Percentiles rank a stretch among this genome's conserved stretches.
Conservation (phyloP, 1,140 invertebrate species). For the Homarus americanus region DNA sequence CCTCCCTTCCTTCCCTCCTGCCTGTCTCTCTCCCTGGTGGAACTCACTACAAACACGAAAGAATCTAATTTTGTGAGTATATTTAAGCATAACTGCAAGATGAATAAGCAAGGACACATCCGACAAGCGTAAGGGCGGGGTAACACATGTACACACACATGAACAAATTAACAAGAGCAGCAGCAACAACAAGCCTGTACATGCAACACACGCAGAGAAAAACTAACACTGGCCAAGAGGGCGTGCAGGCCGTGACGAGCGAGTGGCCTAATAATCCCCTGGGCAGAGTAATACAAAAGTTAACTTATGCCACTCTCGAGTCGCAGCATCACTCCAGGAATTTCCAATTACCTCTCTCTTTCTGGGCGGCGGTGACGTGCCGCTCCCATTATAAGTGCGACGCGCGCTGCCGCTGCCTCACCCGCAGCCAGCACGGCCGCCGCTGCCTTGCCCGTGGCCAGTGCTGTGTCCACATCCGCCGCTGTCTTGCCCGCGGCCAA, state of each 20-base stretch:
- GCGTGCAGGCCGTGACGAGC: too few relatives aligned
- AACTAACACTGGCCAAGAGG: conserved; percentile 2
- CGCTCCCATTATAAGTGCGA: conserved; percentile 37
- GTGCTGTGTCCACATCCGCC: not conserved
- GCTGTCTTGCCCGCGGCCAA: not conserved
- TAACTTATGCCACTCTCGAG: conserved; percentile 54
- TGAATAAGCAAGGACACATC: too few relatives aligned
- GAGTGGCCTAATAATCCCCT: conserved; percentile 28
- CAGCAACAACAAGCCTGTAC: too few relatives aligned
- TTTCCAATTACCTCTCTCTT: conserved; percentile 58
- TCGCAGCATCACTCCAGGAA: conserved; percentile 56
- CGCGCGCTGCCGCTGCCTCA: not conserved
- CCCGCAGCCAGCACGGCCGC: not conserved
- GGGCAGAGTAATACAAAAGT: conserved; percentile 58
- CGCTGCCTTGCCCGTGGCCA: not conserved
- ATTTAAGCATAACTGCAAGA: too few relatives aligned
- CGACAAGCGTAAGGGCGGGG: too few relatives aligned
- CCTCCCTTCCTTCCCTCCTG: not conserved
- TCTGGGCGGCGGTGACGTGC: conserved; percentile 50
- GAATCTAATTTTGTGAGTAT: too few relatives aligned
- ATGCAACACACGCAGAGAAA: not conserved
- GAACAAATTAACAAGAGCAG: not conserved
- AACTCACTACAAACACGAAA: too few relatives aligned
- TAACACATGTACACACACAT: not conserved
- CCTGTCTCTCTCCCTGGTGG: not conserved